phyloP scores from a whole-genome alignment of 2,888 invertebrate species.

The Entomobrya proxima region DNA sequence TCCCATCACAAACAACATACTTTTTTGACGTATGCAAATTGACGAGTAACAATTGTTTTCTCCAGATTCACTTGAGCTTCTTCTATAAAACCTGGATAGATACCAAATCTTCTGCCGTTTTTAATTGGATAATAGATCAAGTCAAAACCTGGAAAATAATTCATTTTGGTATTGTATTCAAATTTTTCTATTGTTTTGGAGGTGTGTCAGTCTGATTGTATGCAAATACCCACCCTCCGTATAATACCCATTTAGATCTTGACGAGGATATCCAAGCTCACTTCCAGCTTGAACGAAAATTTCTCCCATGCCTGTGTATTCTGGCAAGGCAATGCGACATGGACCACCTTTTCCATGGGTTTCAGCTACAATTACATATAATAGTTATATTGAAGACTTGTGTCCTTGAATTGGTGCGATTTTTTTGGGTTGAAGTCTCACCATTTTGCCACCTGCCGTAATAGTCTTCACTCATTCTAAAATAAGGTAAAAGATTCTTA shows the following conservation, averaged over 20 bases:
- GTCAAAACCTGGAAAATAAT: conserved; percentile 67
- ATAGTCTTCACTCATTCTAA: conserved; percentile 61
- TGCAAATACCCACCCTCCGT: conserved; percentile 61
- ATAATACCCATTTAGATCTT: conserved; percentile 69
- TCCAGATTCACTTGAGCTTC: conserved; percentile 50
- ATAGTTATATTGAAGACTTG: background rate
- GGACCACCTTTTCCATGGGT: conserved; percentile 70
- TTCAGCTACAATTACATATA: conserved; percentile 32
- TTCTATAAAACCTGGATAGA: conserved; percentile 66
- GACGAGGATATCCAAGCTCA: conserved; percentile 66
- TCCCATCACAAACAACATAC: too few relatives aligned
- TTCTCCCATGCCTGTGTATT: conserved; percentile 71
- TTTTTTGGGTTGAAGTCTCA: background rate
- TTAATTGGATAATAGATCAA: conserved; percentile 71
- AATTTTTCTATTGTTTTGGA: too few relatives aligned
- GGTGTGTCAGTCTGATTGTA: too few relatives aligned
- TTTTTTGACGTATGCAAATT: conserved; percentile 68
- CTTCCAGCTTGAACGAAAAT: conserved; percentile 60
- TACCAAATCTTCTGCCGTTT: conserved; percentile 62
- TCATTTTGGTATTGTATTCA: too few relatives aligned
- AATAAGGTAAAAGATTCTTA: conserved; percentile 60
- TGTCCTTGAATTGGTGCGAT: background rate
- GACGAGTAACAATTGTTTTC: conserved; percentile 59
- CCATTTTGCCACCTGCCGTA: conserved; percentile 63
- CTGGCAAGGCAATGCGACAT: conserved; percentile 60